These are phyloP conservation scores for Nipponia nippon DNA, from an alignment of 2,113 vertebrate species.

Conservation along the genomic window DNA sequence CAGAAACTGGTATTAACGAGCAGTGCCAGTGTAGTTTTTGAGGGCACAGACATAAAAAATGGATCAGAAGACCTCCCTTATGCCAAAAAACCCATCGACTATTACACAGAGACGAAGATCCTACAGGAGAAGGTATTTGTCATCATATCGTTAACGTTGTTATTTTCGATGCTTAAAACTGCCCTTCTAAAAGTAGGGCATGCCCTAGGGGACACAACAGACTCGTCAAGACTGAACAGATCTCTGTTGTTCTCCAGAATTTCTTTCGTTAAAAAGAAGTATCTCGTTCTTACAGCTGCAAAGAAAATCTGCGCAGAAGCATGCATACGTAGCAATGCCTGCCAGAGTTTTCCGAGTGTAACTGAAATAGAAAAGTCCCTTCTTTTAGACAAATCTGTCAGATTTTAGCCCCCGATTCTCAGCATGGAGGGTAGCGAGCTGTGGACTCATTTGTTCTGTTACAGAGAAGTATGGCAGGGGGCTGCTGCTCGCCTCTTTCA, in stretches of 20 bases:
- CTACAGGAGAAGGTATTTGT: constrained; percentile 88
- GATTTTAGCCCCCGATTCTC: neutral
- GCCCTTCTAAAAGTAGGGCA: neutral
- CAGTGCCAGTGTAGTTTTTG: constrained; percentile 95
- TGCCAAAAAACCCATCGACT: constrained; percentile 89
- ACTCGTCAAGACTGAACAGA: neutral
- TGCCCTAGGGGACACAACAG: neutral
- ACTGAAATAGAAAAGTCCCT: neutral
- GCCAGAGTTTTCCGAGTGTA: neutral
- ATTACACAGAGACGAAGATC: constrained; percentile 97
- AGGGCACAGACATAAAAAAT: constrained; percentile 91
- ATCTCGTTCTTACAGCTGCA: neutral
- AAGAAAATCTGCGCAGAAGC: neutral
- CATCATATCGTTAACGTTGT: neutral
- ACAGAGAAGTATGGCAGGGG: neutral
- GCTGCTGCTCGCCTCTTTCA: neutral
- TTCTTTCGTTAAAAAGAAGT: neutral
- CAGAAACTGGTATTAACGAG: constrained; percentile 95
- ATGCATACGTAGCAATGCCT: neutral
- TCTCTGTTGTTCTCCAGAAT: neutral
- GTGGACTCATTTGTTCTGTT: neutral
- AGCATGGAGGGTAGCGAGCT: neutral
- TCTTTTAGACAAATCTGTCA: neutral
- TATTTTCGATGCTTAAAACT: neutral
- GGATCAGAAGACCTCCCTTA: constrained; percentile 93